Conservation (phyloP, 1,140 invertebrate genomes). For the Bombus superbus region DNA sequence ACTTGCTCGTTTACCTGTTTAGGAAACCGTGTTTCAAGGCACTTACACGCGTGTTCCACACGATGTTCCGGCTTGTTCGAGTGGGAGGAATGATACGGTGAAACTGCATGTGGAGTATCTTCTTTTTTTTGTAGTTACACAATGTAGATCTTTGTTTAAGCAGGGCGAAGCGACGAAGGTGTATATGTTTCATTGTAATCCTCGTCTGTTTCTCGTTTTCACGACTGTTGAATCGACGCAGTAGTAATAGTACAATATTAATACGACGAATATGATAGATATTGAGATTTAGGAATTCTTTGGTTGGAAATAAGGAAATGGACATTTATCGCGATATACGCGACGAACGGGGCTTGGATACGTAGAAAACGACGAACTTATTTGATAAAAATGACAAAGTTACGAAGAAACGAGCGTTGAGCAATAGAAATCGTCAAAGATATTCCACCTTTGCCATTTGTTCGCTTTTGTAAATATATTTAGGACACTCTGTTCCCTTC, state of each 20-base stretch:
- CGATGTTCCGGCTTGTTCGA: neutral
- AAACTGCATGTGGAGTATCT: neutral
- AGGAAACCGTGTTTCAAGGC: neutral
- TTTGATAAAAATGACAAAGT: neutral
- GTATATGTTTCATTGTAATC: neutral
- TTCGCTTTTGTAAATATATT: neutral
- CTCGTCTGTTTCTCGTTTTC: no score
- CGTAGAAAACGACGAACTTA: neutral
- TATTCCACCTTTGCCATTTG: neutral
- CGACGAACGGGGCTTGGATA: neutral
- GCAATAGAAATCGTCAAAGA: neutral
- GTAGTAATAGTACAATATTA: no score
- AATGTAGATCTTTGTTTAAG: neutral
- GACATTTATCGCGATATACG: neutral
- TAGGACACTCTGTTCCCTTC: no score
- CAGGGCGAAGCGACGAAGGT: neutral
- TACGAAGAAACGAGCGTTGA: neutral
- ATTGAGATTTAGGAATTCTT: no score
- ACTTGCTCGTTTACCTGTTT: neutral
- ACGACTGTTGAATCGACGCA: no score
- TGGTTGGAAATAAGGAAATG: no score
- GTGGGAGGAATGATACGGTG: constrained; percentile 1
- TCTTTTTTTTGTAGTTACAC: neutral
- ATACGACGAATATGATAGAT: no score
- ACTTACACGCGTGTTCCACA: neutral